phyloP scores from a whole-genome alignment of 2,888 invertebrate genomes.

The Antheraea yamamai region DNA sequence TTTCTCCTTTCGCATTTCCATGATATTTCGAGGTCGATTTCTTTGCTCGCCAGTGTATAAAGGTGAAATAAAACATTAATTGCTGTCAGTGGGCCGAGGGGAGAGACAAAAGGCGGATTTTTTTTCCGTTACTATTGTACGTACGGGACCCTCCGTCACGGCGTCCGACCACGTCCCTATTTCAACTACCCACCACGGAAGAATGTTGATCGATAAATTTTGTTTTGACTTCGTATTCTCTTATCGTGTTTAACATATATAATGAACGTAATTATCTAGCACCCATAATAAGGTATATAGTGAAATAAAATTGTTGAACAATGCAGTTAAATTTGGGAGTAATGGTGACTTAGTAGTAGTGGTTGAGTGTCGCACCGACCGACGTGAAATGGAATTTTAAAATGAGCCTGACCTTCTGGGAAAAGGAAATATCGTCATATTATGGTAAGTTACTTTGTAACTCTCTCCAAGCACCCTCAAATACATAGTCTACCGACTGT shows the following conservation, averaged over 20 bases:
- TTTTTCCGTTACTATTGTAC: conserved; percentile 71
- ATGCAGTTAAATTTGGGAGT: no score
- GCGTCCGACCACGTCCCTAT: conserved; percentile 48
- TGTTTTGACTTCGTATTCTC: conserved; percentile 2
- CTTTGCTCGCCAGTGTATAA: conserved; percentile 52
- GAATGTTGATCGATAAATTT: conserved; percentile 18
- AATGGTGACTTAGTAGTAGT: no score
- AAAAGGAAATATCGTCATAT: no score
- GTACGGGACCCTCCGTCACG: conserved; percentile 70
- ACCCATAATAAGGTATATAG: no score
- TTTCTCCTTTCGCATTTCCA: conserved; percentile 26
- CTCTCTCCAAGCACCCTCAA: no score
- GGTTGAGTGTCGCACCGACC: no score
- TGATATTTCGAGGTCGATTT: conserved; percentile 41
- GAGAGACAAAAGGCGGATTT: conserved; percentile 63
- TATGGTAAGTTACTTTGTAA: no score
- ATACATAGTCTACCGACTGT: no score
- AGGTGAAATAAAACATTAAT: conserved; percentile 77
- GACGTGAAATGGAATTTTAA: no score
- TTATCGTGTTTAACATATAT: background rate
- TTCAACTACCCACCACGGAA: conserved; percentile 24
- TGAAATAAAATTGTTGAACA: no score
- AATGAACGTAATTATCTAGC: background rate
- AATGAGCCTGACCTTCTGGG: no score
- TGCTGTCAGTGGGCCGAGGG: conserved; percentile 67